A percentile compares a stretch with the other conserved stretches of the same genome.
phyloP scores from a whole-genome alignment of 2,888 invertebrate species.

The Stenoptilia bipunctidactyla region DNA sequence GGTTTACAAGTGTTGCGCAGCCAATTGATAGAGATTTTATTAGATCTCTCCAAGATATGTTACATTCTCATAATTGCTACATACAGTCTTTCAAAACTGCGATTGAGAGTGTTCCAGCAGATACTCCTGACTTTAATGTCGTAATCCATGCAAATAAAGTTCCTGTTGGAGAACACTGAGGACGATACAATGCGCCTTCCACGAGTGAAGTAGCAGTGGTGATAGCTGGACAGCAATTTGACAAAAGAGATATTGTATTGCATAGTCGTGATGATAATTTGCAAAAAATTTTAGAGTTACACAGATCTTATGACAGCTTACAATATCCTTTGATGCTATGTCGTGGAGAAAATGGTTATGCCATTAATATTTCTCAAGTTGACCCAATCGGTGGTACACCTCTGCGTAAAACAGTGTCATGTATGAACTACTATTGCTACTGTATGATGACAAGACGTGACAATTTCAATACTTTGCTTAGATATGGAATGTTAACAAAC shows the following conservation, averaged over 20 bases:
- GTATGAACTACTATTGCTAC: constrained; percentile 16
- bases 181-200: constrained; percentile 19
- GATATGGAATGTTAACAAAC: neutral
- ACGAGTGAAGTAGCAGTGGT: constrained; percentile 21
- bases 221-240: constrained; percentile 19
- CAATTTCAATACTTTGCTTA: constrained; percentile 12
- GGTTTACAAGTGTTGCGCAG: constrained; percentile 15
- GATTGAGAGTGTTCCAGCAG: constrained; percentile 17
- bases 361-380: constrained; percentile 17
- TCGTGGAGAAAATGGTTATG: constrained; percentile 19
- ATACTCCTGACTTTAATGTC: constrained; percentile 16
- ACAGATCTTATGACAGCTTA: constrained; percentile 21
- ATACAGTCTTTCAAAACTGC: constrained; percentile 19
- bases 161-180: constrained; percentile 18
- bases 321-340: too few species aligned
- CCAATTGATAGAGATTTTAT: constrained; percentile 16
- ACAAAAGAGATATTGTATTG: constrained; percentile 19
- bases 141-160: constrained; percentile 19
- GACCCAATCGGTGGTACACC: constrained; percentile 7
- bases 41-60: constrained; percentile 18
- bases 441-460: constrained; percentile 14
- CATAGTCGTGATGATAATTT: constrained; percentile 18
- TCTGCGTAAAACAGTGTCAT: constrained; percentile 1
- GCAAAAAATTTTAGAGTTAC: constrained; percentile 17
- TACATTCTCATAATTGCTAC: constrained; percentile 17